Evolutionary conservation across 2,113 vertebrate genomes (phyloP).

Genomic region (Ramphastos sulfuratus): DNA sequence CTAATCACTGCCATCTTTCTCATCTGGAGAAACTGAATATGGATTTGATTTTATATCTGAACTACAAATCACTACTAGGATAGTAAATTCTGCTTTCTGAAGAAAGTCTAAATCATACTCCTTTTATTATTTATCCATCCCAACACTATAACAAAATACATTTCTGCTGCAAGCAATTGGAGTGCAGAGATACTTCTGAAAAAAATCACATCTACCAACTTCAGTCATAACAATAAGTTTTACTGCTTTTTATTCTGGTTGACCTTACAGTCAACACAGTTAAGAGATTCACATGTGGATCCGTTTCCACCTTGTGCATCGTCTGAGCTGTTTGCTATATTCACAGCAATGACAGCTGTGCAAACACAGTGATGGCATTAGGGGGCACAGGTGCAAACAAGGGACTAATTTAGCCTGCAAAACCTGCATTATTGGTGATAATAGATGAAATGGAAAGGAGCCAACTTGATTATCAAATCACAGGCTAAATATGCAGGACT

Average conservation of each 20-base stretch:
- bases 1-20: background rate
- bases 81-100: background rate
- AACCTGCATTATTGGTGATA: background rate
- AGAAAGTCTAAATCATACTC: background rate
- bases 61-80: background rate
- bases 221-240: background rate
- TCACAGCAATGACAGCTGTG: conserved; percentile 32
- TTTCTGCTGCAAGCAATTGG: background rate
- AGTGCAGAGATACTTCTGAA: background rate
- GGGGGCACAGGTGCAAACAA: conserved; percentile 44
- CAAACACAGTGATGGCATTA: conserved; percentile 2
- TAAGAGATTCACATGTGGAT: background rate
- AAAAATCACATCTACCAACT: background rate
- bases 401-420: conserved; percentile 10
- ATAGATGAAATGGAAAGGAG: conserved; percentile 26
- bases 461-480: conserved; percentile 28
- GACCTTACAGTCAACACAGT: background rate
- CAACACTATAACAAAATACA: background rate
- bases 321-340: conserved; percentile 26
- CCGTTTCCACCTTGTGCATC: background rate
- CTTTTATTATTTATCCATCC: background rate
- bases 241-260: background rate
- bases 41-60: background rate
- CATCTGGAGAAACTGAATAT: background rate
- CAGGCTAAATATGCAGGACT: background rate